Evolutionary conservation across 2,113 vertebrate species (phyloP).

Genomic region (Chamaea fasciata): DNA sequence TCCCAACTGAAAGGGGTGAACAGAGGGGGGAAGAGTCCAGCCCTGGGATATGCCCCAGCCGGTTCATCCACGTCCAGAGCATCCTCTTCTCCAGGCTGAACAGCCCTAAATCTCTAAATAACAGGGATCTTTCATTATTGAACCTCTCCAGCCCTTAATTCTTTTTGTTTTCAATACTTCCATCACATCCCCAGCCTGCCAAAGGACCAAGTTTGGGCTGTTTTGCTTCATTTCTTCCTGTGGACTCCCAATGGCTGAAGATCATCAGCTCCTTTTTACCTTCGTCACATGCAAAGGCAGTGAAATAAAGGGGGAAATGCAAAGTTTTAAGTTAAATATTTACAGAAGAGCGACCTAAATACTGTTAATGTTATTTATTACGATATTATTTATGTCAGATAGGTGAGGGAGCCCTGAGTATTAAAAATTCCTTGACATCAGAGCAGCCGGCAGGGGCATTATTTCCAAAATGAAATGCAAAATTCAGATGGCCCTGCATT

Average conservation of each 20-base stretch:
- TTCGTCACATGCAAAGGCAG: accelerated
- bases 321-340: background rate
- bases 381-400: accelerated
- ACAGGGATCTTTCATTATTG: background rate
- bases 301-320: background rate
- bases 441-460: background rate
- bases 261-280: background rate
- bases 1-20: background rate
- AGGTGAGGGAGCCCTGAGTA: background rate
- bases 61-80: background rate
- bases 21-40: background rate
- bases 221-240: background rate
- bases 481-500: accelerated
- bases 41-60: background rate
- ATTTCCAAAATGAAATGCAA: background rate
- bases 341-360: background rate
- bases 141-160: background rate
- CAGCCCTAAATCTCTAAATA: background rate
- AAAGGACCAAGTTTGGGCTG: background rate
- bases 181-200: background rate
- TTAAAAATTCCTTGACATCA: background rate
- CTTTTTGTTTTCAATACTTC: background rate
- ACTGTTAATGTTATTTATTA: background rate
- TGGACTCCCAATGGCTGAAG: background rate
- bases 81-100: background rate